Percentiles rank a stretch among this genome's conserved stretches.
Evolutionary conservation across 2,113 vertebrate genomes (phyloP).

Genomic region (Elephas maximus): DNA sequence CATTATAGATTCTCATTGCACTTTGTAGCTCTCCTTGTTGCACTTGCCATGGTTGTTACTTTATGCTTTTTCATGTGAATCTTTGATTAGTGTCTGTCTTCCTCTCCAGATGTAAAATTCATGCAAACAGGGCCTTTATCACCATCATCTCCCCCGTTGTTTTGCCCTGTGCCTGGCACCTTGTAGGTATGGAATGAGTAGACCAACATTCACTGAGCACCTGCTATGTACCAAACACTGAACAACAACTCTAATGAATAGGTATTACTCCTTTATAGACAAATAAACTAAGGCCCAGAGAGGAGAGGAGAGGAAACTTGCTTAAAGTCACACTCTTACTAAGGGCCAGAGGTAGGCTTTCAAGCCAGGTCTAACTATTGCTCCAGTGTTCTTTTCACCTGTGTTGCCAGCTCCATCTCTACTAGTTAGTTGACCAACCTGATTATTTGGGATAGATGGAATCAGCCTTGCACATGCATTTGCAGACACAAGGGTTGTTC

Average conservation of each 20-base stretch:
- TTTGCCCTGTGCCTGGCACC: background rate
- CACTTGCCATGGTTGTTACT: background rate
- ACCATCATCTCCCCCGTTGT: background rate
- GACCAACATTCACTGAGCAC: background rate
- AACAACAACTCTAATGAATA: background rate
- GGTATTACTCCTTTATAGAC: background rate
- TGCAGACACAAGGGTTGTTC: rapidly evolving
- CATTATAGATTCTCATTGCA: background rate
- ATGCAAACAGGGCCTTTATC: background rate
- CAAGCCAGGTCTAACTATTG: background rate
- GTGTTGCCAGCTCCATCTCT: background rate
- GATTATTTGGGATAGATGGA: background rate
- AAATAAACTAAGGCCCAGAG: background rate
- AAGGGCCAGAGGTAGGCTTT: background rate
- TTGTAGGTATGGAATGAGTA: background rate
- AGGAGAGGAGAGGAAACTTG: background rate
- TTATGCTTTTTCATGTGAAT: background rate
- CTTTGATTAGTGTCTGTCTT: background rate
- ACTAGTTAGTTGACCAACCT: rapidly evolving
- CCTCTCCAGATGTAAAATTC: background rate
- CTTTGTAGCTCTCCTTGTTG: background rate
- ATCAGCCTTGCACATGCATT: rapidly evolving
- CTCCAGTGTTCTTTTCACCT: background rate
- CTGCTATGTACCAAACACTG: background rate
- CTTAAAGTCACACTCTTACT: background rate